A percentile compares a stretch with the other conserved stretches of the same genome.
Evolutionary conservation across 1,140 invertebrate genomes (phyloP).

Genomic region (Drosophila murphyi): DNA sequence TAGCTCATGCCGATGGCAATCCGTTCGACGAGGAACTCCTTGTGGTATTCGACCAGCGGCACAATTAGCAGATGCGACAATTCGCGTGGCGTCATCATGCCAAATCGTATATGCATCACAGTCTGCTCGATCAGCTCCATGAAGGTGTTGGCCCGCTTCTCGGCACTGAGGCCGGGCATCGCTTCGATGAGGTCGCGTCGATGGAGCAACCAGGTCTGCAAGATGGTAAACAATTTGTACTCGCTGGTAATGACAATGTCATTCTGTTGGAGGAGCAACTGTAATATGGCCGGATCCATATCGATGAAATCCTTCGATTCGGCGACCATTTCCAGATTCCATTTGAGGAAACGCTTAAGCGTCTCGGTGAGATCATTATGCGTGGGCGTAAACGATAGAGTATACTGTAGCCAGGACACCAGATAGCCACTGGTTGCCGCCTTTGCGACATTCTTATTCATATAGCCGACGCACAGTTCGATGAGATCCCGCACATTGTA

Average conservation of each 20-base stretch:
- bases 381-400: slow-evolving; percentile 89
- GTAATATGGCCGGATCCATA: slow-evolving; percentile 92
- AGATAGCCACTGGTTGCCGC: slow-evolving; percentile 92
- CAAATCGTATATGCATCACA: slow-evolving; percentile 93
- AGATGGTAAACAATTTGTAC: slow-evolving; percentile 91
- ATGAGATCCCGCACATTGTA: slow-evolving; percentile 97
- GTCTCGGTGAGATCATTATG: slow-evolving; percentile 91
- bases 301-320: slow-evolving; percentile 92
- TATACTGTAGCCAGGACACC: slow-evolving; percentile 96
- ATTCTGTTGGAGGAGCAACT: slow-evolving; percentile 91
- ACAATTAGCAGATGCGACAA: slow-evolving; percentile 91
- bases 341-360: slow-evolving; percentile 92
- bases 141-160: slow-evolving; percentile 85
- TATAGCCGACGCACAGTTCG: slow-evolving; percentile 92
- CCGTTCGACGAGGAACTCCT: slow-evolving; percentile 94
- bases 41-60: slow-evolving; percentile 91
- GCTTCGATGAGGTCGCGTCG: slow-evolving; percentile 86
- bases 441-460: slow-evolving; percentile 93
- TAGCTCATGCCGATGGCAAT: slow-evolving; percentile 96
- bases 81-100: slow-evolving; percentile 96
- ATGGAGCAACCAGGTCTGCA: slow-evolving; percentile 91
- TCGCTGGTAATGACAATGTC: slow-evolving; percentile 96
- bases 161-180: slow-evolving; percentile 76
- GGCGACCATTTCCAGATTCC: slow-evolving; percentile 95
- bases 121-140: slow-evolving; percentile 88